These are phyloP conservation scores for Gisinianus flammeolus DNA, from an alignment of 2,888 invertebrate species.

Conservation along the genomic window DNA sequence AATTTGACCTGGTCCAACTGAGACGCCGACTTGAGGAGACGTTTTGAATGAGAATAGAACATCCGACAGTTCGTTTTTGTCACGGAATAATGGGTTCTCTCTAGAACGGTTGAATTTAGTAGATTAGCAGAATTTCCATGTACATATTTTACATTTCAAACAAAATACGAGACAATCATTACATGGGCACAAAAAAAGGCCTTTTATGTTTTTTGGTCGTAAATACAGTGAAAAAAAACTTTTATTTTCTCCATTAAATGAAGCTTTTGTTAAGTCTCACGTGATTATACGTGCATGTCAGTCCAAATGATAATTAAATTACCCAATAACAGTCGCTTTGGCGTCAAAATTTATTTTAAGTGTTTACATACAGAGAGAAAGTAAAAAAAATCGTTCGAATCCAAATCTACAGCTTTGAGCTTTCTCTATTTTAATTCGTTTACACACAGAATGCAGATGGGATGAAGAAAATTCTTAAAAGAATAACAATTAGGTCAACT, in stretches of 20 bases:
- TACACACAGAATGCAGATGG: too few species aligned
- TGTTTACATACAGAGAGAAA: not conserved
- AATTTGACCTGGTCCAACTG: constrained; percentile 77
- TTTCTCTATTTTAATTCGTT: too few species aligned
- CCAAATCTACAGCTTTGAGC: too few species aligned
- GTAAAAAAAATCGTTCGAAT: too few species aligned
- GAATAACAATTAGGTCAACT: too few species aligned
- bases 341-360: not conserved
- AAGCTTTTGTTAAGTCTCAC: too few species aligned
- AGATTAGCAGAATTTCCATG: not conserved
- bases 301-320: not conserved
- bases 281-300: too few species aligned
- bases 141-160: not conserved
- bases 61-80: constrained; percentile 76
- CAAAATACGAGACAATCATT: not conserved
- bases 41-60: constrained; percentile 83
- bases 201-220: too few species aligned
- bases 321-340: not conserved
- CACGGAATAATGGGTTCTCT: constrained; percentile 56
- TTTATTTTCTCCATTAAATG: too few species aligned
- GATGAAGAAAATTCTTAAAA: too few species aligned
- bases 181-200: not conserved
- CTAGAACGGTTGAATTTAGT: constrained; percentile 25
- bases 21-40: constrained; percentile 67
- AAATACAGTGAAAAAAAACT: too few species aligned